Conservation (phyloP, 2,888 invertebrate species). For the Arrhopalites spinosus region DNA sequence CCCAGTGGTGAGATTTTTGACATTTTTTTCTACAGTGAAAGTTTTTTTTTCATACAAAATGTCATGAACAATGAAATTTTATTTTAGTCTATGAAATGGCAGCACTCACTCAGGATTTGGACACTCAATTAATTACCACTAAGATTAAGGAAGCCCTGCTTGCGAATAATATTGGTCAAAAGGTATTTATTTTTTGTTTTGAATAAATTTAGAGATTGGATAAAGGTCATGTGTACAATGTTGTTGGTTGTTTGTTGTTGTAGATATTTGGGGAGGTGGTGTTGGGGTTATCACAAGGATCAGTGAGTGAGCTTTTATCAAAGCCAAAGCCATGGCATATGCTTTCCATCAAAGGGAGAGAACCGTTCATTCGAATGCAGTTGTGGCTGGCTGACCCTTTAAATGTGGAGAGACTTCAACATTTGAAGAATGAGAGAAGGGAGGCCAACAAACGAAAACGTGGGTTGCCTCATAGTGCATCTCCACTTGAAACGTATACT, state of each 20-base stretch:
- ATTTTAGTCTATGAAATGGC: conserved; percentile 85
- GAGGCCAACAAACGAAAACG: conserved; percentile 89
- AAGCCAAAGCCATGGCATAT: conserved; percentile 99
- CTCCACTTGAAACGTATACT: conserved; percentile 55
- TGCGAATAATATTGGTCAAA: conserved; percentile 97
- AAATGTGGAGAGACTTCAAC: conserved; percentile 84
- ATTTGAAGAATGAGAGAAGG: conserved; percentile 84
- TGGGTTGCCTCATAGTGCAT: conserved; percentile 51
- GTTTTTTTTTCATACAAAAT: too few relatives aligned
- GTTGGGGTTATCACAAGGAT: conserved; percentile 92
- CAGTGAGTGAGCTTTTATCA: conserved; percentile 94
- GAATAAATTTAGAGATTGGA: too few relatives aligned
- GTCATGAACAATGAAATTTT: too few relatives aligned
- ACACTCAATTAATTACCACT: conserved; percentile 94
- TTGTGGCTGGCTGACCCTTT: conserved; percentile 94
- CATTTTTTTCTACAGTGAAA: too few relatives aligned
- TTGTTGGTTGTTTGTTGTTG: conserved; percentile 55
- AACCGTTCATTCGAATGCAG: conserved; percentile 95
- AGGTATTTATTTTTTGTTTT: conserved; percentile 63
- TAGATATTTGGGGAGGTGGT: conserved; percentile 96
- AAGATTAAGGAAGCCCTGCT: conserved; percentile 95
- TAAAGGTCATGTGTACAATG: neutral
- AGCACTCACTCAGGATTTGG: conserved; percentile 91
- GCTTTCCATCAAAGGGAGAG: conserved; percentile 96
- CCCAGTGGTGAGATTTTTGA: conserved; percentile 75